These are phyloP conservation scores for Nymphalis c-album DNA, from an alignment of 2,888 invertebrate genomes.

Conservation along the genomic window DNA sequence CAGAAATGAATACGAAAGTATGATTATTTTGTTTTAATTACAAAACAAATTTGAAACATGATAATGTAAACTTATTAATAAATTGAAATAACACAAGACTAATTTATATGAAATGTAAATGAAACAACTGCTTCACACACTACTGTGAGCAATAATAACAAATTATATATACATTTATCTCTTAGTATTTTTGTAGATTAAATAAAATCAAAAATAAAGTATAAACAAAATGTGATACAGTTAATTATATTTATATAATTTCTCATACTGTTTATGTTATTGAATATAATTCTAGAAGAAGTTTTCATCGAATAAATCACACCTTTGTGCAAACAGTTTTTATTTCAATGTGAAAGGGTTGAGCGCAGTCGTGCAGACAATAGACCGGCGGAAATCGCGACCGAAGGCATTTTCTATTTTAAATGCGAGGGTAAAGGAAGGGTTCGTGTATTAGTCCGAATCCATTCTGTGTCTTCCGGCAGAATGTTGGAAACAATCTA, in stretches of 20 bases:
- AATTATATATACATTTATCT: too few species aligned
- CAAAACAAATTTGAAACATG: too few species aligned
- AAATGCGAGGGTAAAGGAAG: conserved; percentile 64
- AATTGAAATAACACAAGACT: too few species aligned
- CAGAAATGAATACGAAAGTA: too few species aligned
- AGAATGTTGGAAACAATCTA: conserved; percentile 71
- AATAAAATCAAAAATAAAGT: too few species aligned
- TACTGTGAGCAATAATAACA: too few species aligned
- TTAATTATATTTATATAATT: background rate
- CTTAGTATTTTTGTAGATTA: too few species aligned
- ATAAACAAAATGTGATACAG: too few species aligned
- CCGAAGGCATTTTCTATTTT: conserved; percentile 72
- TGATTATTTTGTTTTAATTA: too few species aligned
- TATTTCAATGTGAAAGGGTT: conserved; percentile 65
- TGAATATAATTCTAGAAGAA: background rate
- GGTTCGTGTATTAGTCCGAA: conserved; percentile 70
- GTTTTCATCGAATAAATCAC: conserved; percentile 47
- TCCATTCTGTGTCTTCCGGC: conserved; percentile 71
- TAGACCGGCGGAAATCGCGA: conserved; percentile 67
- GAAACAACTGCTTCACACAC: too few species aligned
- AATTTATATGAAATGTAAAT: too few species aligned
- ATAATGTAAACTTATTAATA: too few species aligned
- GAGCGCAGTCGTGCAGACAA: conserved; percentile 71
- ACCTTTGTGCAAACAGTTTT: conserved; percentile 61
- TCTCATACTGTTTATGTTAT: background rate